Evolutionary conservation across 1,140 invertebrate species (phyloP).

Genomic region (Temnothorax nylanderi): DNA sequence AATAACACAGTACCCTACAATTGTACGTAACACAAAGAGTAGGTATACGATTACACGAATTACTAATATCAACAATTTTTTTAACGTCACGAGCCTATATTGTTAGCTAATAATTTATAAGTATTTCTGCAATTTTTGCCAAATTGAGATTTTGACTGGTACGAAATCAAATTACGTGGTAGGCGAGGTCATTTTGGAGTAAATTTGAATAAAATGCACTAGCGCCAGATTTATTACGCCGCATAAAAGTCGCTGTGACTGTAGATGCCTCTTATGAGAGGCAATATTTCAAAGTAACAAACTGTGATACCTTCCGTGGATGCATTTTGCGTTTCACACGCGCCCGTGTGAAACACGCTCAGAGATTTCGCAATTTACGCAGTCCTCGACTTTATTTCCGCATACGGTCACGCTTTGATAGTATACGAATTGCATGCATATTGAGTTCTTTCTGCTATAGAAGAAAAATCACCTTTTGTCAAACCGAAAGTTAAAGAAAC

Average conservation of each 20-base stretch:
- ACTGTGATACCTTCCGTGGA: constrained; percentile 50
- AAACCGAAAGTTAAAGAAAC: constrained; percentile 1
- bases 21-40: background rate
- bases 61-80: background rate
- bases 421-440: background rate
- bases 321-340: constrained; percentile 35
- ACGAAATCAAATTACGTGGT: constrained; percentile 36
- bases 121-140: background rate
- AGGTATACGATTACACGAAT: constrained; percentile 9
- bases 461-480: constrained; percentile 7
- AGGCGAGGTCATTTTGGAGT: constrained; percentile 46
- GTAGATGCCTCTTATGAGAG: constrained; percentile 57
- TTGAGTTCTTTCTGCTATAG: background rate
- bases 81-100: background rate
- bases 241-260: constrained; percentile 50
- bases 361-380: constrained; percentile 14
- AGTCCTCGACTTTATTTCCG: background rate
- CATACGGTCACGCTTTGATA: constrained; percentile 14
- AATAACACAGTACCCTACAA: constrained; percentile 21
- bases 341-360: constrained; percentile 17
- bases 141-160: constrained; percentile 5
- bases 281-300: constrained; percentile 60
- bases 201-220: constrained; percentile 59
- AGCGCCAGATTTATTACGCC: constrained; percentile 48
- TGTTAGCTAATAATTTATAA: background rate